phyloP scores from a whole-genome alignment of 2,888 invertebrate genomes.

The Pachydiplax longipennis region DNA sequence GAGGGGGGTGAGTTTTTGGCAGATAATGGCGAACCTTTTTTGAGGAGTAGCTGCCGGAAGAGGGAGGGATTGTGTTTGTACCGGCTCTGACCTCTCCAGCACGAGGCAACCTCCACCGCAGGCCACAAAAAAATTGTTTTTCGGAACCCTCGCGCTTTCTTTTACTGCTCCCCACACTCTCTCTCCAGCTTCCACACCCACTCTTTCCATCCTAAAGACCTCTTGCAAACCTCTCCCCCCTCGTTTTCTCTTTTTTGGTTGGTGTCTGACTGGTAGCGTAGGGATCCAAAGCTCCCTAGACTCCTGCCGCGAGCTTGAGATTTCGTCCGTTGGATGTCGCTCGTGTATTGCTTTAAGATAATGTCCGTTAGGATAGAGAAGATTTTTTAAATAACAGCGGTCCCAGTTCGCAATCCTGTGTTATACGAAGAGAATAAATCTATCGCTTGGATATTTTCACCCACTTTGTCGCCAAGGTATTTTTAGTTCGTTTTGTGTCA shows the following conservation, averaged over 20 bases:
- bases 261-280: not conserved
- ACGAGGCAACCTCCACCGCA: not conserved
- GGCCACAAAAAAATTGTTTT: not conserved
- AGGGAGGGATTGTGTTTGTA: slow-evolving; percentile 12
- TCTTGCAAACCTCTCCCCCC: not conserved
- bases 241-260: not conserved
- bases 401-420: too few species aligned
- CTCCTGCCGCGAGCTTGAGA: not conserved
- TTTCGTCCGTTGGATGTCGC: not conserved
- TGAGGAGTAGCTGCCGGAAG: slow-evolving; percentile 31
- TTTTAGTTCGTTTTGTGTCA: too few species aligned
- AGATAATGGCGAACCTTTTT: slow-evolving; percentile 12
- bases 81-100: not conserved
- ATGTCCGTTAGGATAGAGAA: not conserved
- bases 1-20: not conserved
- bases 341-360: not conserved
- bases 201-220: not conserved
- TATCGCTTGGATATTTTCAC: too few species aligned
- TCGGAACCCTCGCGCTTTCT: not conserved
- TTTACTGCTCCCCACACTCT: not conserved
- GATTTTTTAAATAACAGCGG: too few species aligned
- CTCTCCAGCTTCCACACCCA: not conserved
- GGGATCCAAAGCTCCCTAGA: not conserved
- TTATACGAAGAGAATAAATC: too few species aligned
- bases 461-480: too few species aligned